These are phyloP conservation scores for Ictalurus furcatus DNA, from an alignment of 2,113 vertebrate genomes.

Conservation along the genomic window DNA sequence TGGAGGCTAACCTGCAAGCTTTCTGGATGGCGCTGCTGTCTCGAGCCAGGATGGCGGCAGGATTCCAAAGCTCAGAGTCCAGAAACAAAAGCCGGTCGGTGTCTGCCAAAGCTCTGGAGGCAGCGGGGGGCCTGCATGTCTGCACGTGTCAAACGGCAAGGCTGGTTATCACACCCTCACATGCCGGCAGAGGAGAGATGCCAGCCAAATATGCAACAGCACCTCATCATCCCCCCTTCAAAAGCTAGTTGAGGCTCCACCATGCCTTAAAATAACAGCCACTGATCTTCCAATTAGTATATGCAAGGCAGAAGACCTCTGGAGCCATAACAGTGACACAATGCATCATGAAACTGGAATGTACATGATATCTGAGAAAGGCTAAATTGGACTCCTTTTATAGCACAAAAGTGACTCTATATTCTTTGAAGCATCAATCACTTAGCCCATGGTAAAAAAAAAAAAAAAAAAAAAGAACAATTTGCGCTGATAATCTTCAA, in stretches of 20 bases:
- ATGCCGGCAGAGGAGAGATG: slow-evolving; percentile 63
- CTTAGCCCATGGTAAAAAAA: neutral
- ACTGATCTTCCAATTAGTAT: slow-evolving; percentile 44
- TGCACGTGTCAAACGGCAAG: slow-evolving; percentile 62
- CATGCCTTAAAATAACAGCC: slow-evolving; percentile 23
- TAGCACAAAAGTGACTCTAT: neutral
- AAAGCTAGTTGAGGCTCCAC: slow-evolving; percentile 51
- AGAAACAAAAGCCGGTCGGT: slow-evolving; percentile 60
- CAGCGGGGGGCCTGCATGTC: slow-evolving; percentile 51
- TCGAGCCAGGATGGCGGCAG: slow-evolving; percentile 46
- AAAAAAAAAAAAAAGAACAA: neutral
- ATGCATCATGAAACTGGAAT: neutral
- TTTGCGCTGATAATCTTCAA: slow-evolving; percentile 46
- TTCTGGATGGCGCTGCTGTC: slow-evolving; percentile 43
- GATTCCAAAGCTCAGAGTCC: slow-evolving; percentile 55
- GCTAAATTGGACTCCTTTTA: neutral
- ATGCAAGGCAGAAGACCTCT: neutral
- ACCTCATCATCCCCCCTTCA: slow-evolving; percentile 35
- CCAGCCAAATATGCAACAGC: slow-evolving; percentile 65
- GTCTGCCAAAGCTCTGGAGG: slow-evolving; percentile 64
- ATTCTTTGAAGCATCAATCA: neutral
- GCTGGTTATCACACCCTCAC: slow-evolving; percentile 68
- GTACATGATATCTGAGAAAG: slow-evolving; percentile 13
- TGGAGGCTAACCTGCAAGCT: slow-evolving; percentile 47
- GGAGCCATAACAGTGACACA: neutral